These are phyloP conservation scores for Tyto alba DNA, from an alignment of 2,113 vertebrate species.

Conservation along the genomic window DNA sequence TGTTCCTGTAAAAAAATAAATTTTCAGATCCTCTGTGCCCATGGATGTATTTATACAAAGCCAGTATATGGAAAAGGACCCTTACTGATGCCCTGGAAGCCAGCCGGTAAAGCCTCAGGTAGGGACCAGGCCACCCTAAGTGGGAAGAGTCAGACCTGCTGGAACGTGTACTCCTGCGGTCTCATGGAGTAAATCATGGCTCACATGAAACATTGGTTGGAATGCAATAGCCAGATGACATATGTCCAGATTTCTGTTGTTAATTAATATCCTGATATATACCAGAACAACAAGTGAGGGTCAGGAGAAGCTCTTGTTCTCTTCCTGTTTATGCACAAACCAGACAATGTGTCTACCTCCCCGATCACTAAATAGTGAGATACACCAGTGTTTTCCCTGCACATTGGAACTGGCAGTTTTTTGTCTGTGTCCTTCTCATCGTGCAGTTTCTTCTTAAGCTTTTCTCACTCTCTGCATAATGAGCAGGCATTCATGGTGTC, in stretches of 20 bases:
- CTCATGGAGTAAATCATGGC: neutral
- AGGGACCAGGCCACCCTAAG: neutral
- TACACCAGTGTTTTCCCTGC: neutral
- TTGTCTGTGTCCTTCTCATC: neutral
- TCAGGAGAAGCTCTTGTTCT: neutral
- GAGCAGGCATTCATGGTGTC: neutral
- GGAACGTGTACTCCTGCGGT: neutral
- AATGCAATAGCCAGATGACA: neutral
- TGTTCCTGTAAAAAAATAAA: neutral
- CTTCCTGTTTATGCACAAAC: neutral
- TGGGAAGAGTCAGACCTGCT: neutral
- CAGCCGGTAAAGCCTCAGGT: neutral
- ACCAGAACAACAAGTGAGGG: neutral
- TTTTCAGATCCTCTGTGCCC: neutral
- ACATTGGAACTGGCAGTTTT: neutral
- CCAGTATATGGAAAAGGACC: neutral
- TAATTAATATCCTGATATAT: neutral
- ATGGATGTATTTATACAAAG: neutral
- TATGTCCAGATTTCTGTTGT: neutral
- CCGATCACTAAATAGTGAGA: neutral
- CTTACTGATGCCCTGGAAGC: neutral
- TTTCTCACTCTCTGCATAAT: neutral
- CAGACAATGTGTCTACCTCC: neutral
- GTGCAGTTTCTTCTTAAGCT: neutral
- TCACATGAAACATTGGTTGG: neutral